Base-by-base conservation (phyloP, 2,113 vertebrate genomes). In the Anser brachyrhynchus region DNA sequence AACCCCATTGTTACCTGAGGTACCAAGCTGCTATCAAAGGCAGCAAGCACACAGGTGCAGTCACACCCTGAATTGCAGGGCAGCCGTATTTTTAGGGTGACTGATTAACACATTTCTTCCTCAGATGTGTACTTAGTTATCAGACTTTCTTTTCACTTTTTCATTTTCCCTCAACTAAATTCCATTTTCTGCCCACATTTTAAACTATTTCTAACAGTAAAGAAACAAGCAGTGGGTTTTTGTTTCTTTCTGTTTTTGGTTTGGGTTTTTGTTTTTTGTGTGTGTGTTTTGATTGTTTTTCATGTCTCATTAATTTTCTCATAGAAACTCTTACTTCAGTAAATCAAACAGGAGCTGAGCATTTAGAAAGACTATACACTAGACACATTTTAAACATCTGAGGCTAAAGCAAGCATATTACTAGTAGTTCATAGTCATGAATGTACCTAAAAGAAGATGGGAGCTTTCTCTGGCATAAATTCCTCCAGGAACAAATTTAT, bases 401-500 rank as follows among this genome's bases (percentile, higher is more conserved):
- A 92, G 33, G 49, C 15, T 80, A 77, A 87, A 72, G 29, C 26
- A 91, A 79, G 18, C 28, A 37, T 90, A 86, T 77, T 64, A 86
- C 17, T 58, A 22, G 37, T 89, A 76, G 41, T 54, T 58, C 16
- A 57, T 9, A 59, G 43, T 46, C 77, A 80, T 23, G 83, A 72
- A 83, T 0, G 8, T 96, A 98, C 98, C 98, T 95, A 98, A 92
- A 96, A 98, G 97, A 79, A 98, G 93, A 86, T 98, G 97, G 15
- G 97, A 98, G 65, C 97, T 97, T 96, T 98, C 98, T 98, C 98
- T 96, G 51, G 93, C 28, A 0, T 98, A 98, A 94, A 96, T 77
- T 84, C 98, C 98, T 96, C 98, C 98, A 12, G 98, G 98, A 43
- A 98, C 98, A 94, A 98, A 98, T 84, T 98, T 98, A 71, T 98